These are phyloP conservation scores for Pantala flavescens DNA, from an alignment of 1,140 invertebrate genomes.

Conservation along the genomic window DNA sequence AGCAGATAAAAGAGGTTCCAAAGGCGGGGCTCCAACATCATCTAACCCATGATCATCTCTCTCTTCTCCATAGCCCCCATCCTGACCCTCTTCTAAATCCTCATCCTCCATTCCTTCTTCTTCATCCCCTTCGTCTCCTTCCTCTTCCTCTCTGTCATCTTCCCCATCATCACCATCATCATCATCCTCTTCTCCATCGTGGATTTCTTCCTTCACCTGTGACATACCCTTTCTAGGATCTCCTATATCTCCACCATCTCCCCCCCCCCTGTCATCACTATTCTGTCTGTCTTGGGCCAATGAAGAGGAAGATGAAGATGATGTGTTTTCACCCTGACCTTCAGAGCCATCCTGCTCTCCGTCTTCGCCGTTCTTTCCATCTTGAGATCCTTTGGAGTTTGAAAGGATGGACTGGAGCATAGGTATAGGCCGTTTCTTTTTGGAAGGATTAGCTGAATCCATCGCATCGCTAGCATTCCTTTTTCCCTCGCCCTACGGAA, in stretches of 20 bases:
- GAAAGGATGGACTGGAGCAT: slow-evolving; percentile 22
- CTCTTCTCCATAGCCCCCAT: slow-evolving; percentile 13
- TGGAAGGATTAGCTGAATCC: slow-evolving; percentile 17
- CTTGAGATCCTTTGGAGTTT: slow-evolving; percentile 11
- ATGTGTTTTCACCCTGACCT: slow-evolving; percentile 9
- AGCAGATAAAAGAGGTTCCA: slow-evolving; percentile 1
- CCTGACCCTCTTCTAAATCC: not conserved
- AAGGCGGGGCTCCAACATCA: not conserved
- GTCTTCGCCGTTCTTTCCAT: not conserved
- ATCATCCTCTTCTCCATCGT: slow-evolving; percentile 3
- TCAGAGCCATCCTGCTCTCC: not conserved
- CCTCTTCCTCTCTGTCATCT: slow-evolving; percentile 13
- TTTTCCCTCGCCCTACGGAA: not conserved
- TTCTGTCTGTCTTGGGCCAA: not conserved
- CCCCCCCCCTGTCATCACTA: not conserved
- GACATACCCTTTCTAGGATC: not conserved
- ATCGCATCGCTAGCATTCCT: not conserved
- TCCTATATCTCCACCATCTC: not conserved
- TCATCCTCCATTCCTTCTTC: slow-evolving; percentile 12
- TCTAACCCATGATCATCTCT: not conserved
- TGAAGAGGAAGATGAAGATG: slow-evolving; percentile 6
- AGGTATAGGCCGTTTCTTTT: slow-evolving; percentile 20
- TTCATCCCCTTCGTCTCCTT: not conserved
- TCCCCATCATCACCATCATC: slow-evolving; percentile 10
- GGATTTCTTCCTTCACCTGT: not conserved